Conservation (phyloP, 2,113 vertebrate genomes). For the Caretta caretta region DNA sequence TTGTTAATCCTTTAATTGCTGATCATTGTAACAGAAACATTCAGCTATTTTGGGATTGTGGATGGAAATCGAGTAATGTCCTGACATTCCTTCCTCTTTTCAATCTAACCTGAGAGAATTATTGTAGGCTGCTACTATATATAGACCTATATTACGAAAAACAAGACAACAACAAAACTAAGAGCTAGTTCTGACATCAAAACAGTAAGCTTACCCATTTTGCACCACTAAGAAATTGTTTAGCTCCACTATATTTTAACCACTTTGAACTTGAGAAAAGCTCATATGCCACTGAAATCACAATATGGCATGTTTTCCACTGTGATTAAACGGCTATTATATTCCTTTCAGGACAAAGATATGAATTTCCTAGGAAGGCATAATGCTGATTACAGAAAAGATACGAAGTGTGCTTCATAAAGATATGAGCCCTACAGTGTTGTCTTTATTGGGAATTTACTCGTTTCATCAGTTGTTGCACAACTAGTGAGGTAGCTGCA, state of each 20-base stretch:
- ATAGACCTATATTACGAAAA: not conserved
- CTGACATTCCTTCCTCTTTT: not conserved
- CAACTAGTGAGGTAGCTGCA: conserved; percentile 9
- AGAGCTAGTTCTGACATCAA: not conserved
- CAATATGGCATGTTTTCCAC: not conserved
- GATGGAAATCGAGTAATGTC: not conserved
- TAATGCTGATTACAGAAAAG: conserved; percentile 13
- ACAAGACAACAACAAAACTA: not conserved
- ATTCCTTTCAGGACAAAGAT: not conserved
- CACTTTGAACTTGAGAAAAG: not conserved
- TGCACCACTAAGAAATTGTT: not conserved
- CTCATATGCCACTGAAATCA: not conserved
- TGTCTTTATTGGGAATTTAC: conserved; percentile 4
- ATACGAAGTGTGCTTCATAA: not conserved
- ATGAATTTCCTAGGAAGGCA: not conserved
- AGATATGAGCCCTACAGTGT: not conserved
- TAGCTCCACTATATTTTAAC: not conserved
- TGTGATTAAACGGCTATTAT: not conserved
- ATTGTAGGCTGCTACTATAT: not conserved
- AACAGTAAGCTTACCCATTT: not conserved
- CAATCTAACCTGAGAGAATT: not conserved
- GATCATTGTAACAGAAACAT: not conserved
- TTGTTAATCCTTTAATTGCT: not conserved
- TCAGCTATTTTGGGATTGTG: not conserved
- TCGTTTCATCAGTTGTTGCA: conserved; percentile 9